Percentiles rank a stretch among this genome's conserved stretches.
phyloP scores from a whole-genome alignment of 2,888 invertebrate genomes.

The Eilema sororculum region DNA sequence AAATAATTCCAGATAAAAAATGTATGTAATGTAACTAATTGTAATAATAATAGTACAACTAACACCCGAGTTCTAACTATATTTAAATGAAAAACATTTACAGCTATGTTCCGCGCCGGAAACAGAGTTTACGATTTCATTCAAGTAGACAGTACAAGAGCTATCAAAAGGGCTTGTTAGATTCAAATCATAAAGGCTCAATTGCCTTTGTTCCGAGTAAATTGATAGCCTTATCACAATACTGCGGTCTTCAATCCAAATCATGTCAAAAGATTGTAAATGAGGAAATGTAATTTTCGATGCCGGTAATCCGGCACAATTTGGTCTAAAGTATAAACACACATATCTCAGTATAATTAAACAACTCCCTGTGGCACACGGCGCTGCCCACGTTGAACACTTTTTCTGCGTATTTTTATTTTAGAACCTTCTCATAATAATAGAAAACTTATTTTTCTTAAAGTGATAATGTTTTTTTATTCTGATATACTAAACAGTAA shows the following conservation, averaged over 20 bases:
- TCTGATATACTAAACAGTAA: neutral
- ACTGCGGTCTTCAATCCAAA: constrained; percentile 32
- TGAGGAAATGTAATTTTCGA: constrained; percentile 11
- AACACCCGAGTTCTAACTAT: too few relatives aligned
- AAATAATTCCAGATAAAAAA: neutral
- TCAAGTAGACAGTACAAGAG: constrained; percentile 40
- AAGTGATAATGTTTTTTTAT: too few relatives aligned
- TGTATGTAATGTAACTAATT: too few relatives aligned
- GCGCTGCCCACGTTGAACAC: neutral
- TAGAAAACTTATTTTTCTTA: too few relatives aligned
- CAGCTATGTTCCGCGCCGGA: constrained; percentile 13
- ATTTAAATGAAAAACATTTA: neutral
- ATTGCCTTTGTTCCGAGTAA: constrained; percentile 38
- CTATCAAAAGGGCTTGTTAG: constrained; percentile 49
- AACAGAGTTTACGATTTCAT: constrained; percentile 41
- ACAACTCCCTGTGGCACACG: neutral
- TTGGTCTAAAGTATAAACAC: neutral
- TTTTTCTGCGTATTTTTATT: neutral
- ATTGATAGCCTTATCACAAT: constrained; percentile 50
- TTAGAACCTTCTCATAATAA: too few relatives aligned
- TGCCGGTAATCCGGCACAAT: neutral
- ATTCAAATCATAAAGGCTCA: constrained; percentile 45
- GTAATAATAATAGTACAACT: too few relatives aligned
- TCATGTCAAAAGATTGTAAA: constrained; percentile 20
- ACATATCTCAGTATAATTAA: neutral